Evolutionary conservation across 2,113 vertebrate species (phyloP), one percentile per base, ranked within the genome.

Genomic region (Callipepla squamata): DNA sequence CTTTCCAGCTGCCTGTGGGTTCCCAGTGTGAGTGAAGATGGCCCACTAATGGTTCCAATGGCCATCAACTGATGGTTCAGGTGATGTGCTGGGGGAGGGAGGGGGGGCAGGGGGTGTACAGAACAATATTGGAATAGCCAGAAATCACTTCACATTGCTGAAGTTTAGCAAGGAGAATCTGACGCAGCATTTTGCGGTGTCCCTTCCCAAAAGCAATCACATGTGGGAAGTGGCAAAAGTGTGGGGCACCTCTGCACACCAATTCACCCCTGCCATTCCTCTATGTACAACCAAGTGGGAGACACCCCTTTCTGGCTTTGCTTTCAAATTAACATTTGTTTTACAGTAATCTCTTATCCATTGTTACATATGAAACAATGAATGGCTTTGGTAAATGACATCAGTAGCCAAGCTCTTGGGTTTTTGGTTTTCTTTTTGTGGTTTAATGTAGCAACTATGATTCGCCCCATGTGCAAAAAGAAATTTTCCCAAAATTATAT

Each of bases 11-110:
- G 62, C 7, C 62, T 75, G n/a, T 26, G n/a, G 50, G 38, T 9
- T 55, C 26, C 30, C n/a, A 19, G 23, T 16, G n/a, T 45, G 38
- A 0, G 0, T 13, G 10, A 14, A 74, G 51, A 8, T 1, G 1
- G 32, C 13, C 32, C 68, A 50, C 32, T 0, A 1, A 9, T 61
- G 45, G 45, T 28, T 58, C 11, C 7, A 17, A 34, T 22, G 57
- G 57, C 11, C 57, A 58, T 30, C 19, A 34, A 44, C 57, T 70
- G 36, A 42, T 25, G 28, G 42, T 23, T 47, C 34, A 1, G 0
- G 9, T 28, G 38, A 23, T 28, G 15, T 23, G 25, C 21, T 22
- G 59, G 25, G 57, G 26, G 70, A 16, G 55, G 22, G 1, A 1
- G 19, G 55, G 22, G 1, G 1, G 16, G 13, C 13, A 13, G 36